phyloP scores from a whole-genome alignment of 92 coral and sea anemone genomes.

The Zoanthus sansibaricus region DNA sequence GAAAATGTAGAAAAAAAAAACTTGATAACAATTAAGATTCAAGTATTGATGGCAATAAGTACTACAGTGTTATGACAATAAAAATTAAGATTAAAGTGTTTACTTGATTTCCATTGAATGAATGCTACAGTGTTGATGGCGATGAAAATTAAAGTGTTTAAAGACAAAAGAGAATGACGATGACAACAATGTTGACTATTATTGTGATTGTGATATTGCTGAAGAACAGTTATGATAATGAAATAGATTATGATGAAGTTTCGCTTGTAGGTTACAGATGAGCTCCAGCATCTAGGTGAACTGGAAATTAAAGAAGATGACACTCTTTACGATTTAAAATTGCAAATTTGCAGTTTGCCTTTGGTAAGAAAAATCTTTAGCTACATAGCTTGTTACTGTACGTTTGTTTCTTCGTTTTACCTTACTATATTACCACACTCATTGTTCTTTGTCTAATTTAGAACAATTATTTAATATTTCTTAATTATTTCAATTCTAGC shows the following conservation, averaged over 20 bases:
- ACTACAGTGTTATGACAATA: background rate
- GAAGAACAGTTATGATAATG: background rate
- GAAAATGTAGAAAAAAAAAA: no score
- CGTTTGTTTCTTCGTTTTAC: no score
- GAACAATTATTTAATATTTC: no score
- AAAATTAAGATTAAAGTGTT: no score
- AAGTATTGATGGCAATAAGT: background rate
- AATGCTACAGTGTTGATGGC: no score
- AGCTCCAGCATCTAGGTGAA: constrained; percentile 49
- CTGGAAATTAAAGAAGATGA: constrained; percentile 77
- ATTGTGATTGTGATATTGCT: background rate
- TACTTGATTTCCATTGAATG: no score
- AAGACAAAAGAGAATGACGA: no score
- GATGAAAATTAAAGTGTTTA: no score
- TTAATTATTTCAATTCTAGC: no score
- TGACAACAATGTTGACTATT: background rate
- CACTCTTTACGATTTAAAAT: constrained; percentile 69
- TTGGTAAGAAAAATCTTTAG: constrained; percentile 1
- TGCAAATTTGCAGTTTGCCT: constrained; percentile 61
- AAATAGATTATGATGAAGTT: background rate
- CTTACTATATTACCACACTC: no score
- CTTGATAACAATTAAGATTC: no score
- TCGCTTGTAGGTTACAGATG: constrained; percentile 12
- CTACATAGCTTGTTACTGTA: background rate
- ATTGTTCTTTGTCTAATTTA: no score